Conservation (phyloP, 2,888 invertebrate genomes). For the Polymixis flavicincta region DNA sequence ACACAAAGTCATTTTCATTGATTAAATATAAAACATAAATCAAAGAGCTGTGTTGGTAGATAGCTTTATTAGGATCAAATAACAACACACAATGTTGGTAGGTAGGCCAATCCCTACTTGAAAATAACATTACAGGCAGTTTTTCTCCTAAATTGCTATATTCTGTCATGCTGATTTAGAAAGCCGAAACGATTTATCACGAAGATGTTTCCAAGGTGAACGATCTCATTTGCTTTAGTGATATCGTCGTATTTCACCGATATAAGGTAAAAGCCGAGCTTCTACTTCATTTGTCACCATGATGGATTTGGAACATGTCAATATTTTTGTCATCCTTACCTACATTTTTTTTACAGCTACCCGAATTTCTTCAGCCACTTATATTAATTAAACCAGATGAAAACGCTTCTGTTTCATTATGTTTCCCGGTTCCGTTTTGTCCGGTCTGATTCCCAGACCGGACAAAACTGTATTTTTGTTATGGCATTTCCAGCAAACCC, state of each 20-base stretch:
- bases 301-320: constrained; percentile 46
- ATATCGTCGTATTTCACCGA: constrained; percentile 40
- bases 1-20: not conserved
- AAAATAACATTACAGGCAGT: constrained; percentile 1
- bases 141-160: constrained; percentile 32
- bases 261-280: constrained; percentile 27
- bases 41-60: no score
- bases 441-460: not conserved
- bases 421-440: no score
- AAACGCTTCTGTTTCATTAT: not conserved
- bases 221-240: constrained; percentile 49
- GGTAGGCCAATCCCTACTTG: not conserved
- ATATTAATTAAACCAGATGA: constrained; percentile 14
- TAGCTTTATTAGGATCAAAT: not conserved
- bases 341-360: not conserved
- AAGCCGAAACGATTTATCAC: constrained; percentile 54
- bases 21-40: no score
- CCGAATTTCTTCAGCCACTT: not conserved
- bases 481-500: not conserved
- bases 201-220: constrained; percentile 48
- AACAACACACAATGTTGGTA: not conserved
- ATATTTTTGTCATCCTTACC: constrained; percentile 20
- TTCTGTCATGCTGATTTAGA: constrained; percentile 46
- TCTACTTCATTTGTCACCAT: constrained; percentile 50
- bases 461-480: constrained; percentile 16